phyloP scores from a whole-genome alignment of 64 coral and sea anemone genomes.

The Stichodactyla helianthus region DNA sequence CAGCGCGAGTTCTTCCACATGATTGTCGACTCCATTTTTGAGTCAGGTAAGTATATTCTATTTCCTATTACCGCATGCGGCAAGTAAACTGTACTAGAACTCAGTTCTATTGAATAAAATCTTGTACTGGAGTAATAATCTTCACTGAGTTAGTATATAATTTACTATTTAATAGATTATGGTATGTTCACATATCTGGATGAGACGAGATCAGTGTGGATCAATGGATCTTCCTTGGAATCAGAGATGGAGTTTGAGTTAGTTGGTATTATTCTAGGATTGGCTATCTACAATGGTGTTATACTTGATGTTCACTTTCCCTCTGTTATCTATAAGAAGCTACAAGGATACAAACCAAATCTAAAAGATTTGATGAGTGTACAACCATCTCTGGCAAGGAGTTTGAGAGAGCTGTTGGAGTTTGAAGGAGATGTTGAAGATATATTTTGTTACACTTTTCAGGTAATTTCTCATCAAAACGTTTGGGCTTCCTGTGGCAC shows the following conservation, averaged over 20 bases:
- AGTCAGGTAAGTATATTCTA: conserved; percentile 54
- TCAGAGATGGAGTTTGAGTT: conserved; percentile 82
- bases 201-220: conserved; percentile 73
- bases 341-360: conserved; percentile 50
- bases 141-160: not conserved
- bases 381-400: conserved; percentile 74
- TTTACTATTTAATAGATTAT: conserved; percentile 48
- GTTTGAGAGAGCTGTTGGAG: conserved; percentile 65
- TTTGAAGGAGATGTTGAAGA: conserved; percentile 87
- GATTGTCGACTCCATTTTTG: conserved; percentile 83
- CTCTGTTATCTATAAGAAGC: conserved; percentile 91
- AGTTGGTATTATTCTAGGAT: conserved; percentile 76
- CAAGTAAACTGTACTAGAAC: not conserved
- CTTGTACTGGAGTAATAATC: too few species aligned
- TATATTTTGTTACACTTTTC: conserved; percentile 88
- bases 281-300: conserved; percentile 94
- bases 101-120: not conserved
- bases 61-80: not conserved
- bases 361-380: conserved; percentile 68
- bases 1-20: conserved; percentile 99
- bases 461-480: conserved; percentile 35
- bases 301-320: conserved; percentile 96
- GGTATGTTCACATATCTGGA: conserved; percentile 86
- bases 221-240: conserved; percentile 79
- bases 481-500: not conserved